phyloP scores from a whole-genome alignment of 2,113 vertebrate genomes.

The Apaloderma vittatum region DNA sequence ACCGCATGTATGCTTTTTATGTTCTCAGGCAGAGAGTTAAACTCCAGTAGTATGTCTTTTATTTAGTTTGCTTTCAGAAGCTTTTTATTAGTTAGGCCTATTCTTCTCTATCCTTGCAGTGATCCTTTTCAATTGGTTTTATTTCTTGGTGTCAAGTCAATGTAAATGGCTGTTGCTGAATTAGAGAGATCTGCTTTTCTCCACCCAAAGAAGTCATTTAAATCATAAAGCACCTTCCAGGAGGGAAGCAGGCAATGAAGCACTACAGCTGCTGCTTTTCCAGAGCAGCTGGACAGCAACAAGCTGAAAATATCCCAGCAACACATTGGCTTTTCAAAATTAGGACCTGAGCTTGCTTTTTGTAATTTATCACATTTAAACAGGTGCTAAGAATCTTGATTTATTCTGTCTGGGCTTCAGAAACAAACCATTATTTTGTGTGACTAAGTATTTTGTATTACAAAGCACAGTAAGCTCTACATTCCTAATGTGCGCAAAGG shows the following conservation, averaged over 20 bases:
- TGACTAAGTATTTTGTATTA: neutral
- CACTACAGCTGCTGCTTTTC: neutral
- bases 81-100: conserved; percentile 1
- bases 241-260: neutral
- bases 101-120: neutral
- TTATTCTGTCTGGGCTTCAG: neutral
- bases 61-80: neutral
- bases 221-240: conserved; percentile 30
- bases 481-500: neutral
- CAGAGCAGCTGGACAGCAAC: neutral
- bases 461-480: neutral
- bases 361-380: neutral
- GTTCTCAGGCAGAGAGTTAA: neutral
- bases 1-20: neutral
- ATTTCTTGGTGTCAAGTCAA: conserved; percentile 48
- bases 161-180: conserved; percentile 4
- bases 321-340: neutral
- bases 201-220: conserved; percentile 29
- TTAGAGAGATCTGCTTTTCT: conserved; percentile 43
- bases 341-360: neutral
- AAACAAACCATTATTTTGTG: neutral
- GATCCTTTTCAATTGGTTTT: conserved; percentile 34
- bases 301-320: neutral
- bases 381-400: neutral
- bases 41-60: fast-evolving